phyloP scores from a whole-genome alignment of 2,113 vertebrate species.

The Megaceryle maxima region DNA sequence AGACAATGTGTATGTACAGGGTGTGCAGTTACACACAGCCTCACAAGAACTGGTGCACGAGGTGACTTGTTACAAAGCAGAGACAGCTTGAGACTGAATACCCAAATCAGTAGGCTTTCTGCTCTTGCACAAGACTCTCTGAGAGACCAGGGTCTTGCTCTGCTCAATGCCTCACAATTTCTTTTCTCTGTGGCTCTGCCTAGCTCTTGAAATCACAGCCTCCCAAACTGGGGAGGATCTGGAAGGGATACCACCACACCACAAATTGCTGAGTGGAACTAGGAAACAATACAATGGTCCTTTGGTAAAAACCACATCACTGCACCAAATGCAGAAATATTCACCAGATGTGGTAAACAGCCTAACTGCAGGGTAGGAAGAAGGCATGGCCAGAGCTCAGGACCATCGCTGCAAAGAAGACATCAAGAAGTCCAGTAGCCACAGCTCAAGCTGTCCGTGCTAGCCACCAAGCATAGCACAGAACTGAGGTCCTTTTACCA shows the following conservation, averaged over 20 bases:
- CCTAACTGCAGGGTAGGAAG: not conserved
- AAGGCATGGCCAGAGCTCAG: not conserved
- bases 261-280: not conserved
- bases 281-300: not conserved
- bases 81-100: not conserved
- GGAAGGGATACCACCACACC: not conserved
- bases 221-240: not conserved
- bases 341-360: not conserved
- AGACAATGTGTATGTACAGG: not conserved
- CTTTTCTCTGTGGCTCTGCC: not conserved
- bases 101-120: not conserved
- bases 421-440: not conserved
- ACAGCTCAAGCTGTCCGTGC: not conserved
- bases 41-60: rapidly evolving
- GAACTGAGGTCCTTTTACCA: not conserved
- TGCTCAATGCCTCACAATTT: not conserved
- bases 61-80: not conserved
- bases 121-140: not conserved
- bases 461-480: not conserved
- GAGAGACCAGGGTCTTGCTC: not conserved
- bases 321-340: not conserved
- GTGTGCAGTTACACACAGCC: not conserved
- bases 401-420: not conserved
- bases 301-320: not conserved
- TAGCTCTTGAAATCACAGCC: not conserved